Evolutionary conservation across 2,113 vertebrate species (phyloP), one percentile per base, ranked within the genome.

Genomic region (Australoheros scitulus): DNA sequence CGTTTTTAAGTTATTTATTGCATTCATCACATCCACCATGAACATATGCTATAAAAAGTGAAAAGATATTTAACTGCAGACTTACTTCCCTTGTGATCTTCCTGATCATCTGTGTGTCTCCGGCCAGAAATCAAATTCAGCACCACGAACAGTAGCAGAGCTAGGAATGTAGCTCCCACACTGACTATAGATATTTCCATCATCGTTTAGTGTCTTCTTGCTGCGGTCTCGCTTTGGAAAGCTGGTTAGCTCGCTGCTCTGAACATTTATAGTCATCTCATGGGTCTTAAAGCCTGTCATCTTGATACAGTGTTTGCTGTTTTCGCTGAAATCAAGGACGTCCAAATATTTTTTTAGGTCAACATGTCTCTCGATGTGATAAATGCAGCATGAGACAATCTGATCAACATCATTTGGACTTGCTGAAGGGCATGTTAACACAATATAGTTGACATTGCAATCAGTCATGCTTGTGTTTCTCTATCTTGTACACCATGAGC

Each of bases 321-420:
- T 87, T 82, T 63, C 9, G 9, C 55, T 56, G 20, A 61, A 83
- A 34, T 86, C 94, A 95, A 94, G 95, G 94, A 58, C 52, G n/a
- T 61, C 38, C 47, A 91, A 95, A 94, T 91, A 90, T 94, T 92
- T 85, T 85, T 82, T 76, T 75, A 32, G 32, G 76, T 77, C 79
- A 86, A 18, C 65, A 50, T 68, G 61, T 76, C 78, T 81, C 47
- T 80, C 63, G 29, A 52, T 79, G 43, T 79, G 34, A 79, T 82
- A 22, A 82, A 76, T 55, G 43, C 11, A 56, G 38, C 24, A 6
- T 8, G 50, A 83, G 6, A 29, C 7, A 81, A 18, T 11, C 7
- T 65, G 74, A 79, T 83, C 85, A 84, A 83, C 74, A 75, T n/a
- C 52, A 26, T 32, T 4, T 18, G 20, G 29, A 61, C 14, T 20